Percentiles rank a stretch among this genome's conserved stretches.
phyloP scores from a whole-genome alignment of 2,888 invertebrate species.

The Colostygia pectinataria region DNA sequence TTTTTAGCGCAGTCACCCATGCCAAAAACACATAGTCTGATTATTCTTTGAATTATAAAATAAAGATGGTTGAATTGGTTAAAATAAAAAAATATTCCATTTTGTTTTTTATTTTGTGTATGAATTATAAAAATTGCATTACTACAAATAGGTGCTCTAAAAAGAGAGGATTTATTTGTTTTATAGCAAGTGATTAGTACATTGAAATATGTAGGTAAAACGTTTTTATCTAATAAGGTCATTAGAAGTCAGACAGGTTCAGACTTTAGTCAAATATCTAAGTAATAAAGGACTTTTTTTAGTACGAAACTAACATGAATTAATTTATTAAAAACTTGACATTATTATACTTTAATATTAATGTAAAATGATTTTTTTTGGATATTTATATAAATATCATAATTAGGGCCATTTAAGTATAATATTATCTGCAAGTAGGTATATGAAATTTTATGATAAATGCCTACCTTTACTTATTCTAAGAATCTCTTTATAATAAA shows the following conservation, averaged over 20 bases:
- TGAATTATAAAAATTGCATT: conserved; percentile 26
- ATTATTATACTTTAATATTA: neutral
- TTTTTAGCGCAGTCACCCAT: too few species aligned
- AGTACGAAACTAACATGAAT: too few species aligned
- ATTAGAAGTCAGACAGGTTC: conserved; percentile 25
- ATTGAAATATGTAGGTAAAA: conserved; percentile 21
- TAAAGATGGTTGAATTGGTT: too few species aligned
- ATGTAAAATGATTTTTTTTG: conserved; percentile 3
- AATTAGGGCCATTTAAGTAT: conserved; percentile 13
- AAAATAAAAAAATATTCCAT: neutral
- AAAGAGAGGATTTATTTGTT: conserved; percentile 27
- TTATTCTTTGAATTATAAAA: too few species aligned
- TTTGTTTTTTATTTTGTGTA: conserved; percentile 24
- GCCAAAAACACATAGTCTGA: too few species aligned
- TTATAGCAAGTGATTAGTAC: conserved; percentile 23
- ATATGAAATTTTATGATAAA: conserved; percentile 4
- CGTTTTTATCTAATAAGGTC: conserved; percentile 28
- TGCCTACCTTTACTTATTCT: conserved; percentile 7
- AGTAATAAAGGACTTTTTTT: too few species aligned
- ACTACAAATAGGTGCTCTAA: conserved; percentile 35
- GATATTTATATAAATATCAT: conserved; percentile 1
- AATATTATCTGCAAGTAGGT: neutral
- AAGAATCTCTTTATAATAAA: conserved; percentile 6
- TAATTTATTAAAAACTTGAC: too few species aligned
- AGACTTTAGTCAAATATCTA: conserved; percentile 29